Percentiles rank a stretch among this genome's conserved stretches.
phyloP scores from a whole-genome alignment of 2,888 invertebrate genomes.

The Metallyticus violacea region DNA sequence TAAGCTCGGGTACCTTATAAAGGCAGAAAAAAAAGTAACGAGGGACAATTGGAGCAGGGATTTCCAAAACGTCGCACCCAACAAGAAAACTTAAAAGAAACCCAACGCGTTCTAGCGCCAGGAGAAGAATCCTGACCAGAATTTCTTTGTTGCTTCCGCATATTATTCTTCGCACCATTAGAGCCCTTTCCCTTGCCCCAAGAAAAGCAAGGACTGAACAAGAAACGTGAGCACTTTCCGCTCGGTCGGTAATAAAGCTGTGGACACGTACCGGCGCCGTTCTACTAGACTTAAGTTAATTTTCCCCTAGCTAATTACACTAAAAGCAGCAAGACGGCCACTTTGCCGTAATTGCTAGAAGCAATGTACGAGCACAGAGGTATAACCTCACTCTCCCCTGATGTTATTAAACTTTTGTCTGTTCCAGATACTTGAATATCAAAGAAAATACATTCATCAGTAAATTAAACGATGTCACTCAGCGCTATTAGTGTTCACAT shows the following conservation, averaged over 20 bases:
- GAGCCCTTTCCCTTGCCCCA: background rate
- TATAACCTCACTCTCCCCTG: no score
- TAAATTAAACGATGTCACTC: no score
- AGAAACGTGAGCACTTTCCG: background rate
- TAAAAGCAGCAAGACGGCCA: background rate
- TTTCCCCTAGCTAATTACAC: background rate
- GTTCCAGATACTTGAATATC: no score
- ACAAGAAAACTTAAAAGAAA: background rate
- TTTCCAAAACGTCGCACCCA: background rate
- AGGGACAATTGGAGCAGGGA: background rate
- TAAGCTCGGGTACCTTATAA: no score
- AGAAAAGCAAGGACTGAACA: no score
- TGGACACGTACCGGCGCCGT: background rate
- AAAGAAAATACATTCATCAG: no score
- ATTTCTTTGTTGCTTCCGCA: background rate
- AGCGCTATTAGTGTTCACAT: no score
- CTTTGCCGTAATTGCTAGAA: background rate
- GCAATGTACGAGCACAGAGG: background rate
- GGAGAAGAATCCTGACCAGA: background rate
- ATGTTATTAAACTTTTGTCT: no score
- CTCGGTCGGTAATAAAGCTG: background rate
- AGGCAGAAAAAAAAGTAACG: background rate
- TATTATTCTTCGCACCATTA: background rate
- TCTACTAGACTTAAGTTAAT: background rate
- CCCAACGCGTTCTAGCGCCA: background rate